Base-by-base conservation (phyloP, 1,140 invertebrate genomes). In the Listronotus bonariensis region DNA sequence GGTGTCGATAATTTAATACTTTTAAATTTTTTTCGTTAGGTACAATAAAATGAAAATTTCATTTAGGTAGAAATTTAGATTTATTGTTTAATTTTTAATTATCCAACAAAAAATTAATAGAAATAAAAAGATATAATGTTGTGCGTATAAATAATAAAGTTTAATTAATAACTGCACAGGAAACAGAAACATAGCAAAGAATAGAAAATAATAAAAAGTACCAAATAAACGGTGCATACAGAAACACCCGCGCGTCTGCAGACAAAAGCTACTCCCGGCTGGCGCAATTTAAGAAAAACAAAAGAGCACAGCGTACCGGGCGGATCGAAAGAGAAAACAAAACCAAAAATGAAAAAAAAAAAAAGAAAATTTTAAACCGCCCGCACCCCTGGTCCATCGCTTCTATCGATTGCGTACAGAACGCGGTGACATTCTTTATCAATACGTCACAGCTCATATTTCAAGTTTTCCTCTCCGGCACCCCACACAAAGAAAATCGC, bases 401-500 rank as follows among this genome's bases (percentile, higher is more conserved):
- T 75, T 68, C 72, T 79, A 79, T 79, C 77, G 77, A 79, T 79
- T 79, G 73, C 76, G 74, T 69, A 76, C 66, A 80, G 83, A 84
- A 79, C 77, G 78, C 74, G 80, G 82, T 83, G 82, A 84, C 83
- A 84, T 84, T 83, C 81, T 83, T 80, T 82, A 83, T 83, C 82
- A 82, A 81, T 82, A 81, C 80, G 79, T 79, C 80, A 81, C 78
- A 76, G 76, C 76, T 78, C 77, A 78, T 78, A 78, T 78, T 78
- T 78, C 77, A 78, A 77, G 74, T 78, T 77, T 73, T 72, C 73
- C 74, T 71, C 73, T 74, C 75, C 76, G 73, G 74, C 78, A 73
- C 75, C 77, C 74, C 73, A 76, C 79, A 77, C 76, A 77, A 77
- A 77, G 76, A 78, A 78, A 78, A 74, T 69, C 45, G 46, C 63